Evolutionary conservation across 2,888 invertebrate species (phyloP), one percentile per base, ranked within the genome.

Genomic region (Hoplodrina ambigua): DNA sequence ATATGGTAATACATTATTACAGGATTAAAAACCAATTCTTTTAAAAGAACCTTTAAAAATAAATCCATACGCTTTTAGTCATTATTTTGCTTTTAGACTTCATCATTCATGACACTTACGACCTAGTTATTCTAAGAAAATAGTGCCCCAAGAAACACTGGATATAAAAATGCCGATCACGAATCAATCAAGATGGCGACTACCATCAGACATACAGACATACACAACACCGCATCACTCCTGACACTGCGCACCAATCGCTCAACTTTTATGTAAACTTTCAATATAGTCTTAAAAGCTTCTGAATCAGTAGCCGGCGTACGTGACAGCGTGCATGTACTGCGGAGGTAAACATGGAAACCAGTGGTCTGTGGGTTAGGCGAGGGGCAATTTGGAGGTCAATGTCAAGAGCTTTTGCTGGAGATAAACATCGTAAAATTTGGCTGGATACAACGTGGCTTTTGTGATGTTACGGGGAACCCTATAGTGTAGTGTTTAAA

Each of bases 111-210:
- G 63, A 64, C 64, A 30, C n/a, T 44, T 19, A 5, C 30, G 57
- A 68, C 69, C 69, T 69, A 69, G 25, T 57, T 69, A 44, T 69
- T 44, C 41, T 11, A 13, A 49, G 54, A 69, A 70, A 25, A 5
- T 25, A 50, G 30, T 50, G 8, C 4, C 41, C 30, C 13, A 46
- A 54, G 10, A n/a, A 53, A 11, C 25, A 52, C 50, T 68, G 55
- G 52, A 68, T 69, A 77, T 75, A 64, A 81, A 78, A 78, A 81
- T 19, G 73, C 33, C 78, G 72, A 78, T 72, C 78, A 67, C 33
- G 30, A 72, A 61, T 78, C 78, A 72, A 72, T 78, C 82, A 67
- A 15, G 0, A 19, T 44, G 61, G 55, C 61, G 66, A 57, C 66
- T 50, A 52, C 4, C n/a, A 56, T 57, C 62, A 65, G 55, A 77